phyloP scores from a whole-genome alignment of 92 coral and sea anemone species.

The Siderastrea radians region DNA sequence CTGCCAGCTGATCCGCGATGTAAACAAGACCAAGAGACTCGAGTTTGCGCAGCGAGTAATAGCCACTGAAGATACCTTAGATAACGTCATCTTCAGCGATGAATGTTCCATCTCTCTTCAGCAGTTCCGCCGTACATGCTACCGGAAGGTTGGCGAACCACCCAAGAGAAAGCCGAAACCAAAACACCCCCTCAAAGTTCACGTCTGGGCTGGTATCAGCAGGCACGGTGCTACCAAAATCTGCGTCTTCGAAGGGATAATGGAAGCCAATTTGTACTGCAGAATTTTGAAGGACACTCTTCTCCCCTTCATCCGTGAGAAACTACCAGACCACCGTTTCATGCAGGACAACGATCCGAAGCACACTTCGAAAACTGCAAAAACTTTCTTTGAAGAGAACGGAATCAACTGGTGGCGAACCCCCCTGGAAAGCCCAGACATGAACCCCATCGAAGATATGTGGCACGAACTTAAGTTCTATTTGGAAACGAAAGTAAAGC shows the following conservation, averaged over 20 bases:
- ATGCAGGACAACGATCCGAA: too few species aligned
- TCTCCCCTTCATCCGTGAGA: slow-evolving; percentile 18
- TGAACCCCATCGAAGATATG: not conserved
- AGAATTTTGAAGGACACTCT: slow-evolving; percentile 18
- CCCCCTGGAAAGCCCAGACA: not conserved
- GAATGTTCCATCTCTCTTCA: too few species aligned
- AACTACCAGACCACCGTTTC: too few species aligned
- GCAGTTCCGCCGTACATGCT: slow-evolving; percentile 9
- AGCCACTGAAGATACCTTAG: slow-evolving; percentile 12
- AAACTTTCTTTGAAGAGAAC: too few species aligned
- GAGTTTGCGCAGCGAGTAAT: slow-evolving; percentile 9
- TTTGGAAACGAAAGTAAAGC: not conserved
- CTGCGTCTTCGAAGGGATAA: slow-evolving; percentile 50
- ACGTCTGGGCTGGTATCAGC: too few species aligned
- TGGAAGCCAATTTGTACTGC: slow-evolving; percentile 37
- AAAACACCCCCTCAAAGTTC: slow-evolving; percentile 42
- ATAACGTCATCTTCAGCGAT: slow-evolving; percentile 25
- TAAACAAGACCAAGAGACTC: slow-evolving; percentile 38
- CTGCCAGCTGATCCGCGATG: slow-evolving; percentile 35
- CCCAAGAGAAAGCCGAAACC: slow-evolving; percentile 35
- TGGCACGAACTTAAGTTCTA: not conserved
- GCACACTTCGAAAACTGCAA: too few species aligned
- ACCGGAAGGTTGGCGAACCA: too few species aligned
- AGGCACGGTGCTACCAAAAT: slow-evolving; percentile 33
- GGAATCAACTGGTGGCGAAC: too few species aligned